Conservation (phyloP, 2,797 vertebrate genomes). For the Neomorphus geoffroyi region DNA sequence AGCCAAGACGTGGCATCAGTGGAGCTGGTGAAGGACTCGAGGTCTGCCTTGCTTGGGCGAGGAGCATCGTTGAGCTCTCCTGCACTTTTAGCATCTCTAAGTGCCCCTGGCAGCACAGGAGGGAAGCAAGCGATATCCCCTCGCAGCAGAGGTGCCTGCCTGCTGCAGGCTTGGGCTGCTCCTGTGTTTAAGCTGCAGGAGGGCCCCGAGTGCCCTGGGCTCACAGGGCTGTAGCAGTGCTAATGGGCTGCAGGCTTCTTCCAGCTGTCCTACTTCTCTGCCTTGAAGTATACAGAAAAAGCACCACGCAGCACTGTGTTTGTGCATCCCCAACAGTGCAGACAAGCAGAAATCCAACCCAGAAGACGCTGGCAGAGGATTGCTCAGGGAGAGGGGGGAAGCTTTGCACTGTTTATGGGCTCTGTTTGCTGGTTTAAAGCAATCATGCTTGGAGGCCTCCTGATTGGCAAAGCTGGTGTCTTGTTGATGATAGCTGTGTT, state of each 20-base stretch:
- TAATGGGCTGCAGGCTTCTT: neutral
- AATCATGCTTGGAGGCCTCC: slow-evolving; percentile 30
- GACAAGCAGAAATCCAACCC: neutral
- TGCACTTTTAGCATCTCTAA: neutral
- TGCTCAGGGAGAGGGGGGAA: neutral
- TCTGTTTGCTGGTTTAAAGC: slow-evolving; percentile 40
- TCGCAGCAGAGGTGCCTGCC: neutral
- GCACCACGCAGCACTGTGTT: neutral
- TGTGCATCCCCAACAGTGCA: neutral
- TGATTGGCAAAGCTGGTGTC: slow-evolving; percentile 68
- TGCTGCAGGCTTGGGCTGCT: neutral
- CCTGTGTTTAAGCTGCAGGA: neutral
- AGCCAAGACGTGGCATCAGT: neutral
- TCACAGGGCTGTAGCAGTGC: neutral
- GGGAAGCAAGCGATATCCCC: too few species aligned
- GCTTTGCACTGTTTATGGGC: neutral
- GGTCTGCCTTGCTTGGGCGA: neutral
- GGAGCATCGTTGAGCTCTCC: neutral
- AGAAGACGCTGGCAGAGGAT: neutral
- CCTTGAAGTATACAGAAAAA: neutral
- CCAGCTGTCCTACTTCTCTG: neutral
- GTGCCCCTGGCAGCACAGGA: neutral
- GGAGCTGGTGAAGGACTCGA: accelerated
- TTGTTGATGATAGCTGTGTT: slow-evolving; percentile 68
- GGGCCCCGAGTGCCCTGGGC: accelerated